Base-by-base conservation (phyloP, 1,140 invertebrate genomes). In the Oryzaephilus surinamensis region DNA sequence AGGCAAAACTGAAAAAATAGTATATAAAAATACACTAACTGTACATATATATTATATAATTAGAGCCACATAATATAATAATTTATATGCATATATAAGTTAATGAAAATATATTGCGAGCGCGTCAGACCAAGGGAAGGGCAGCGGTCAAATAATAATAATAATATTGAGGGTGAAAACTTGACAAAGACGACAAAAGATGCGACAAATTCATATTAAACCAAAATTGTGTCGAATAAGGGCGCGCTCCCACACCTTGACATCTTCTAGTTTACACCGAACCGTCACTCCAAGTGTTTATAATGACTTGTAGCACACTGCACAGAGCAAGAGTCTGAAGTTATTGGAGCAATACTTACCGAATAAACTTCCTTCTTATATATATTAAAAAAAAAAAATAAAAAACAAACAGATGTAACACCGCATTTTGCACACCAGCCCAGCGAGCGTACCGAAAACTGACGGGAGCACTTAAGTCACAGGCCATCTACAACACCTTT, bases 281-380 rank as follows among this genome's bases (percentile, higher is more conserved):
- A 51, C 51, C 46, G 38, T 51, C 52, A 53, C 50, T 50, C 47
- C 52, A 52, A n/a, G 42, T 54, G 43, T 54, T 46, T 52, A n/a
- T 45, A 50, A 41, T 37, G 47, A 57, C 48, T 55, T 56, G 48
- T 57, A 53, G 55, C 53, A 57, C 57, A 52, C 42, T 54, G 55
- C 57, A 57, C 55, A 56, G 49, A 54, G 54, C 54, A 60, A 57
- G 52, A 60, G 55, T 60, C 56, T 58, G 54, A 58, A 43, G 46
- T 46, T 46, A 53, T 41, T n/a, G 46, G 50, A 58, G 55, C 51
- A 58, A 56, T 54, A 55, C 39, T 48, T 44, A 49, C 48, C 34
- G 40, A 52, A 32, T 39, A 49, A 46, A 41, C 38, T 48, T 46
- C 46, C 37, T 52, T 54, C 46, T 54, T 54, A 52, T 50, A 45